Base-by-base conservation (phyloP, 2,888 invertebrate species). In the Gerris lacustris region DNA sequence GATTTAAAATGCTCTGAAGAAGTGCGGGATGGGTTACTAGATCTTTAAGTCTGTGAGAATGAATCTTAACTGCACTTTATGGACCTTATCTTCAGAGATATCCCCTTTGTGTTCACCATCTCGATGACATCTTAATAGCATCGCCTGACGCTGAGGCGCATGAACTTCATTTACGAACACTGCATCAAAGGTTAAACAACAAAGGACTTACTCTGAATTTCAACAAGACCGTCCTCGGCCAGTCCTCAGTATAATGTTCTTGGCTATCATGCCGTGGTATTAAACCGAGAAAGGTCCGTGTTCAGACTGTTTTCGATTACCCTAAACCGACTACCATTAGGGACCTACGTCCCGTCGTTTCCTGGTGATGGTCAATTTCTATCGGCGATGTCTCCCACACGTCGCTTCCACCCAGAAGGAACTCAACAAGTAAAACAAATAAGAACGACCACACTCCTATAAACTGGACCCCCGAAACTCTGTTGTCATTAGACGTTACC, bases 71-170 rank as follows among this genome's bases (percentile, higher is more conserved):
- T 77, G 63, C 71, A 76, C 5, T 74, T 74, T 63, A 76, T 78
- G 71, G 75, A 78, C 62, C 45, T 69, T 6, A 67, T 76, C 1
- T 47, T 76, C 5, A 69, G 73, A 0, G 74, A 69, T 9, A 15
- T 77, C 0, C 73, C 73, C 44, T 77, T 74, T 68, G 70, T 67
- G 7, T 75, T 73, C 67, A 66, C 69, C 77, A 76, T 63, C 72
- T 77, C 0, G 75, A 77, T 69, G 76, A 77, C 67, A 70, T 77
- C 6, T 69, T 76, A 6, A 70, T 77, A 18, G 75, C 75, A 0
- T 73, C 75, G 6, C 9, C 9, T 1, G 31, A 9, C 15, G 11
- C 55, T 15, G 55, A 55, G 55, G 5, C 9, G 55, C 55, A 55
- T 15, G 55, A 55, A 11, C 11, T 11, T 11, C 55, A 55, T 55